Base-by-base conservation (phyloP, 1,140 invertebrate species). In the Bombus superbus region DNA sequence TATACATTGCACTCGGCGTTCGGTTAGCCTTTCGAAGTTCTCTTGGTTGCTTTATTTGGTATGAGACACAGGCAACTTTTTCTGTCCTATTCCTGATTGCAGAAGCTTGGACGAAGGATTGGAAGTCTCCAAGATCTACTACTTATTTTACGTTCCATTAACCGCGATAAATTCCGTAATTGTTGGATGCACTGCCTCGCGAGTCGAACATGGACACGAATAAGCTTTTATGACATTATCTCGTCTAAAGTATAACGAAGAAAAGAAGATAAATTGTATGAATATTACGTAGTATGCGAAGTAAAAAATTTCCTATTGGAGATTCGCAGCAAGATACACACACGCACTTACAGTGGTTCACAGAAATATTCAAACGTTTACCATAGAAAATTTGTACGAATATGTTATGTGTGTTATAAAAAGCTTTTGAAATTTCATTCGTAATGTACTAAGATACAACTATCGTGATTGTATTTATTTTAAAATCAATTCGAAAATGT, bases 41-140 rank as follows among this genome's bases (percentile, higher is more conserved):
- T 78, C 28, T 44, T 66, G 18, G 25, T 47, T 38, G 25, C 59
- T 83, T 83, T 76, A 83, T 83, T 83, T 83, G 42, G 59, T 66
- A 83, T 15, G 32, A 47, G 32, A 75, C 72, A 22, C 57, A 13
- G 81, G 4, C 81, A 75, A 83, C 57, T 75, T 83, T 83, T 66
- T 76, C 72, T 47, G 6, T 5, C 28, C 42, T 81, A 72, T 38
- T 81, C 15, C n/a, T 57, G 57, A 22, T 47, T 42, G n/a, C 28
- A 47, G 15, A 69, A 80, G 38, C n/a, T 25, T 35, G 6, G 32
- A 53, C 22, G 44, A 80, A n/a, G 10, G 66, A 53, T 81, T n/a
- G 69, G 74, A 82, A 75, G 18, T 28, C 15, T 25, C 1, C 2
- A 4, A n/a, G 15, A 10, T 47, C 10, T 40, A 22, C 18, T 11